A percentile compares a stretch with the other conserved stretches of the same genome.
Conservation (phyloP, 2,888 invertebrate genomes). For the Tethea ocularis region DNA sequence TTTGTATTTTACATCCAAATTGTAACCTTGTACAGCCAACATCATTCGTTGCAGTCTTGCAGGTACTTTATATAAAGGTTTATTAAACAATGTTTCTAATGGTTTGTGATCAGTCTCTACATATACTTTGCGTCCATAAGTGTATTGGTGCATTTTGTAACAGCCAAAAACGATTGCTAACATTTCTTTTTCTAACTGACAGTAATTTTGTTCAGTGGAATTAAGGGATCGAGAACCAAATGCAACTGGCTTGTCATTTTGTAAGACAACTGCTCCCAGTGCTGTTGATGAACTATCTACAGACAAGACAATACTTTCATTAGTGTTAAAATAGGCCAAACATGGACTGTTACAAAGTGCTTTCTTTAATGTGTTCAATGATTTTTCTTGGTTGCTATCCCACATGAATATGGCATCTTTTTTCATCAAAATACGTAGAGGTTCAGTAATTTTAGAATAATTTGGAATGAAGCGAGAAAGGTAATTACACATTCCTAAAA, state of each 20-base stretch:
- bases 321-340: conserved; percentile 17
- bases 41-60: conserved; percentile 21
- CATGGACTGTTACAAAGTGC: conserved; percentile 15
- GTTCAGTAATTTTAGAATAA: conserved; percentile 15
- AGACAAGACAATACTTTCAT: conserved; percentile 14
- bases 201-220: conserved; percentile 25
- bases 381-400: conserved; percentile 17
- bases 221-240: conserved; percentile 20
- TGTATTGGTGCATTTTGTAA: conserved; percentile 15
- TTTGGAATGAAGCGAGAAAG: conserved; percentile 19
- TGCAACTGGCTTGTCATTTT: conserved; percentile 19
- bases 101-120: conserved; percentile 26
- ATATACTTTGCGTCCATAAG: neutral
- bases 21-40: conserved; percentile 18
- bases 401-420: conserved; percentile 17
- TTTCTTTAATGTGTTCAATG: conserved; percentile 15
- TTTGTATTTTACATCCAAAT: conserved; percentile 16
- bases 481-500: conserved; percentile 23
- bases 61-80: conserved; percentile 17
- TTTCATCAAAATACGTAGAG: conserved; percentile 15
- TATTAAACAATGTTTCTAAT: conserved; percentile 20
- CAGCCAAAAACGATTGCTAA: conserved; percentile 34
- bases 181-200: conserved; percentile 39
- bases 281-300: conserved; percentile 16
- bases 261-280: conserved; percentile 20